phyloP scores from a whole-genome alignment of 2,797 vertebrate species.

The Sparus aurata region DNA sequence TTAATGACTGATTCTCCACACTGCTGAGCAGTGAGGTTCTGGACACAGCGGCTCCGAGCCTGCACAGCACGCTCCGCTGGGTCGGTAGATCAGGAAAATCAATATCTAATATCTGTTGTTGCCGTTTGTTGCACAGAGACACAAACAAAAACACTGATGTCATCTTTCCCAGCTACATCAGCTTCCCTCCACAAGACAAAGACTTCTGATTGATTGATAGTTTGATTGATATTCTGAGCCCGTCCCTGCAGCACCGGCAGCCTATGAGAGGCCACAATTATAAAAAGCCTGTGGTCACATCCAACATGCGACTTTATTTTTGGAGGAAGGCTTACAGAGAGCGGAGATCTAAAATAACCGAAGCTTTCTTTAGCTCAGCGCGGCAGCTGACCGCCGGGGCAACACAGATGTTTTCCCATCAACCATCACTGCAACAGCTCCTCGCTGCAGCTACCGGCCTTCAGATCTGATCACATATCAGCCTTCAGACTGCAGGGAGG shows the following conservation, averaged over 20 bases:
- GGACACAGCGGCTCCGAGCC: too few relatives aligned
- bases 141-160: too few relatives aligned
- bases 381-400: conserved; percentile 27
- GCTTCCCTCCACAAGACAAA: not conserved
- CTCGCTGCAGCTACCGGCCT: conserved; percentile 1
- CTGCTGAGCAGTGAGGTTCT: too few relatives aligned
- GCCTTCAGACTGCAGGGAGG: not conserved
- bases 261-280: not conserved
- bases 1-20: too few relatives aligned
- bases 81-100: too few relatives aligned
- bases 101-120: too few relatives aligned
- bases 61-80: too few relatives aligned
- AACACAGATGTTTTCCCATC: conserved; percentile 52
- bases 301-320: conserved; percentile 49
- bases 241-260: not conserved
- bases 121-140: too few relatives aligned
- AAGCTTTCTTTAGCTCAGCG: conserved; percentile 47
- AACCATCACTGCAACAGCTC: conserved; percentile 33
- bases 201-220: not conserved
- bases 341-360: conserved; percentile 44
- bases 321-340: conserved; percentile 27
- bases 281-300: conserved; percentile 35
- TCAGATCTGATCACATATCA: not conserved
- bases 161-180: too few relatives aligned
- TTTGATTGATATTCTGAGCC: not conserved